Conservation (phyloP, 1,140 invertebrate species). For the Agrilus planipennis region DNA sequence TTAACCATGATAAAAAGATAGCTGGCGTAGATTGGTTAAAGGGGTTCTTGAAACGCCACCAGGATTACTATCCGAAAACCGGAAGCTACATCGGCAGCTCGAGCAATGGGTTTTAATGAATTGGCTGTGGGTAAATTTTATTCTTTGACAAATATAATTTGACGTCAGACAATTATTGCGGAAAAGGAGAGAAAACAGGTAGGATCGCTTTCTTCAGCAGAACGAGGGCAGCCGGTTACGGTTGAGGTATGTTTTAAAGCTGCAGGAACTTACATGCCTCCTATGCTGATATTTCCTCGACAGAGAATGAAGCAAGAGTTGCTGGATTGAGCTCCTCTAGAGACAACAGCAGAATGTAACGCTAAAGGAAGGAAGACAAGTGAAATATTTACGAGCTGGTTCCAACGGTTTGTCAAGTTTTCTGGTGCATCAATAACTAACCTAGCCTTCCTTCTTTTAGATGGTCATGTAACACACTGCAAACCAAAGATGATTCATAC, state of each 20-base stretch:
- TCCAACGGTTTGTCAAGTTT: constrained; percentile 18
- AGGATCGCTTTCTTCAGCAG: constrained; percentile 23
- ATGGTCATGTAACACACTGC: constrained; percentile 18
- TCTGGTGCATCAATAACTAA: constrained; percentile 11
- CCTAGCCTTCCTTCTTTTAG: constrained; percentile 19
- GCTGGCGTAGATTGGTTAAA: not conserved
- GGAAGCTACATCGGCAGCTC: not conserved
- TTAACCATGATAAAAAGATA: not conserved
- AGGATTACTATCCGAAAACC: not conserved
- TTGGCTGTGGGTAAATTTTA: not conserved
- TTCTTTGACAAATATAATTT: constrained; percentile 11
- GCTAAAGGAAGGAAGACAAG: constrained; percentile 20
- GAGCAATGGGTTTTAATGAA: not conserved
- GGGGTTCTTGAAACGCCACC: not conserved
- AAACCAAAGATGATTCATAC: no score
- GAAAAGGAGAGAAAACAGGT: constrained; percentile 28
- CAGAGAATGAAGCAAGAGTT: constrained; percentile 28
- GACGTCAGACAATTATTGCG: constrained; percentile 24
- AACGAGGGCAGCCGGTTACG: constrained; percentile 33
- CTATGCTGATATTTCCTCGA: constrained; percentile 34
- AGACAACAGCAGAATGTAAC: constrained; percentile 12
- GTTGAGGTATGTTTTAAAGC: constrained; percentile 29
- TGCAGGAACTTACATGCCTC: constrained; percentile 29
- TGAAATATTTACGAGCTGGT: constrained; percentile 18
- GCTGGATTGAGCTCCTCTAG: constrained; percentile 13